Base-by-base conservation (phyloP, 2,888 invertebrate species). In the Sympetrum striolatum region DNA sequence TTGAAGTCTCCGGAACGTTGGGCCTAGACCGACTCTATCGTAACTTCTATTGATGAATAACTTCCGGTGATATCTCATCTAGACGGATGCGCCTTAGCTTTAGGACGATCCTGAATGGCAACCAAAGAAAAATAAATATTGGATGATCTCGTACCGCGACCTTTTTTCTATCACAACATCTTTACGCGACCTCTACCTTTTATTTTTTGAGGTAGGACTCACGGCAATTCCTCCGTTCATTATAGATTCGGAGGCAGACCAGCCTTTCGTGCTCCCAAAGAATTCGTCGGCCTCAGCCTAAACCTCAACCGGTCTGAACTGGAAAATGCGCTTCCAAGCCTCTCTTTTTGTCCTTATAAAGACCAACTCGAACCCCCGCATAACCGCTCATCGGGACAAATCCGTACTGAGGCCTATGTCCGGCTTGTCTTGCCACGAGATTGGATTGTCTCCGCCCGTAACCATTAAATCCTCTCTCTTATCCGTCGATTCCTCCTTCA, bases 401-500 rank as follows among this genome's bases (percentile, higher is more conserved):
- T 37, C 31, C 58, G 58, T 82, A 31, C 18, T 35, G 8, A 35
- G 10, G 0, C 39, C 31, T 58, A 37, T 64, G 60, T 64, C 86
- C 64, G 86, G 58, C 82, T 35, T 82, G 58, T 86, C 86, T 86
- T 60, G 60, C 86, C 22, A 86, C 60, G 86, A 58, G 64, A 64
- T 60, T 86, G 37, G n/a, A 86, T 86, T 86, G 64, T 48, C 86
- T 86, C 86, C 64, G n/a, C 37, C 73, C 18, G 86, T n/a, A 58
- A 64, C 60, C 37, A 64, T 86, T 64, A 86, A 86, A 60, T 86
- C 64, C 22, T 60, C 58, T 60, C 53, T 5, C 86, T 58, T 60
- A 58, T 60, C 86, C 60, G 60, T 39, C 58, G 35, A 39, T 86
- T 86, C 37, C 48, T 82, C 58, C 82, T 35, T 31, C 82, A 37